Evolutionary conservation across 2,888 invertebrate species (phyloP).

Genomic region (Acheta domesticus): DNA sequence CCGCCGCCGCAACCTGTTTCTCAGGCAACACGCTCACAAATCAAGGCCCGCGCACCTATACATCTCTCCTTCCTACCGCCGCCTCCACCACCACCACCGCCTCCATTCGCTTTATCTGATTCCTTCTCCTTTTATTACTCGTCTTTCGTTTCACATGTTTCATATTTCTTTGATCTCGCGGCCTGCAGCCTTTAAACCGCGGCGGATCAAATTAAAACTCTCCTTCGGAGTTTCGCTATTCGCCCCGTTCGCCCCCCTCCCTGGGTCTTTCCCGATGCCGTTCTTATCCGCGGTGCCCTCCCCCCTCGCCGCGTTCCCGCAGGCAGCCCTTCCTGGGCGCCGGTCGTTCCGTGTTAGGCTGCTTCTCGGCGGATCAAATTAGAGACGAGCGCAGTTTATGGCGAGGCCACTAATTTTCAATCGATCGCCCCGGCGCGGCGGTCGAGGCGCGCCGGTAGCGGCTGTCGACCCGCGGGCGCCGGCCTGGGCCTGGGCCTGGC

Average conservation of each 20-base stretch:
- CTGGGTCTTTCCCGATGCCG: too few relatives aligned
- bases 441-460: neutral
- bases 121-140: conserved; percentile 18
- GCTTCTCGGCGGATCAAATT: neutral
- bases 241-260: too few relatives aligned
- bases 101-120: neutral
- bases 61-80: conserved; percentile 1
- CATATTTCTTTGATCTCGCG: conserved; percentile 10
- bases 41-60: conserved; percentile 18
- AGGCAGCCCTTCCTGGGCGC: too few relatives aligned
- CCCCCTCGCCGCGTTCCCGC: too few relatives aligned
- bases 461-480: neutral
- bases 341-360: neutral
- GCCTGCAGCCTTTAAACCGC: neutral
- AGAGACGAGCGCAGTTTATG: neutral
- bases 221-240: neutral
- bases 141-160: conserved; percentile 9
- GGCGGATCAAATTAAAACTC: conserved; percentile 18
- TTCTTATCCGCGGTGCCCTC: too few relatives aligned
- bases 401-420: neutral
- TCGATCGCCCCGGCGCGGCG: neutral
- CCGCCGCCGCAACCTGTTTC: neutral
- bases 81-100: neutral
- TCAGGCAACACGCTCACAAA: conserved; percentile 18
- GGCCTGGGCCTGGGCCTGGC: neutral